These are phyloP conservation scores for Gasterosteus nipponicus DNA, from an alignment of 2,113 vertebrate genomes.

Conservation along the genomic window DNA sequence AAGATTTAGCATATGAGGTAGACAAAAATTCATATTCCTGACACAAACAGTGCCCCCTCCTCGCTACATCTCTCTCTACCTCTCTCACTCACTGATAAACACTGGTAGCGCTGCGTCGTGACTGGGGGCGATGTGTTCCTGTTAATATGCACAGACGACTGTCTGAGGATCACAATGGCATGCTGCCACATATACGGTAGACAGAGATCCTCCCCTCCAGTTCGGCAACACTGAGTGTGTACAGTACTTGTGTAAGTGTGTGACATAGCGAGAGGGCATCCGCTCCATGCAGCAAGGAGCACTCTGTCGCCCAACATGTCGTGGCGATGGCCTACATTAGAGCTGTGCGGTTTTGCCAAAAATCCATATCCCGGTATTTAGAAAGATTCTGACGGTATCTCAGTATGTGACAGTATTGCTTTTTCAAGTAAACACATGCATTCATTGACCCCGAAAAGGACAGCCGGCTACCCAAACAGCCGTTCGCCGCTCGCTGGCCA, in stretches of 20 bases:
- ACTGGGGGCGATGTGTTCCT: constrained; percentile 71
- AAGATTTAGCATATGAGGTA: constrained; percentile 69
- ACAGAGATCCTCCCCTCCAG: constrained; percentile 28
- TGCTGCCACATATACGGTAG: constrained; percentile 32
- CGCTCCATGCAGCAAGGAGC: constrained; percentile 30
- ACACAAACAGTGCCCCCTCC: constrained; percentile 56
- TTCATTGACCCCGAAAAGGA: too few relatives aligned
- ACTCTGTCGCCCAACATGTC: constrained; percentile 30
- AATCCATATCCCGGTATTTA: too few relatives aligned
- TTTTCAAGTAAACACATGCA: too few relatives aligned
- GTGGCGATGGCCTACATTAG: too few relatives aligned
- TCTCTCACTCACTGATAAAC: constrained; percentile 53
- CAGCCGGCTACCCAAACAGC: too few relatives aligned
- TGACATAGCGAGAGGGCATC: constrained; percentile 30
- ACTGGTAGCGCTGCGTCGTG: constrained; percentile 69
- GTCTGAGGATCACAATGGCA: constrained; percentile 64
- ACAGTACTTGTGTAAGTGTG: constrained; percentile 6
- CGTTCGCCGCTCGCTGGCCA: too few relatives aligned
- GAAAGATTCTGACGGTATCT: too few relatives aligned
- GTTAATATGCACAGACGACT: constrained; percentile 72
- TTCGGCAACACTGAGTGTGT: constrained; percentile 26
- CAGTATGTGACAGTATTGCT: too few relatives aligned
- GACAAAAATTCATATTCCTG: constrained; percentile 76
- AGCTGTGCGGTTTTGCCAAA: constrained; percentile 27
- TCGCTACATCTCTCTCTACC: constrained; percentile 35